phyloP scores from a whole-genome alignment of 2,113 vertebrate genomes.

The Albula glossodonta region DNA sequence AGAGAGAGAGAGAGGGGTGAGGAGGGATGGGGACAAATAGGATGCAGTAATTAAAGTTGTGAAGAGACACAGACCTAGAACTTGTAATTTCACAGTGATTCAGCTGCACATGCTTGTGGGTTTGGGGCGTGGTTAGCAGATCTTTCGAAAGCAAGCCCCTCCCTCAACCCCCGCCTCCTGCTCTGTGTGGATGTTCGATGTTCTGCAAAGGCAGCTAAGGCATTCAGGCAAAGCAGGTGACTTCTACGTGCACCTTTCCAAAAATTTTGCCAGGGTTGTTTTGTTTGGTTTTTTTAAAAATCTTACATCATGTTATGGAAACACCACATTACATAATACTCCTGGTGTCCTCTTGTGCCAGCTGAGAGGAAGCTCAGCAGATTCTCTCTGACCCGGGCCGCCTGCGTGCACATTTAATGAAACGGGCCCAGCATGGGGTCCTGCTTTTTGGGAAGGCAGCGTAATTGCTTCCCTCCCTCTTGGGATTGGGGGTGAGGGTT shows the following conservation, averaged over 20 bases:
- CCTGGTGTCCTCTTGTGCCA: neutral
- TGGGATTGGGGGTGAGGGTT: neutral
- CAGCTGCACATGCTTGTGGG: no score
- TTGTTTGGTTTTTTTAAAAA: neutral
- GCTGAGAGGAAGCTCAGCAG: neutral
- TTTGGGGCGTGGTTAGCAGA: no score
- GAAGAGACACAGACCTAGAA: neutral
- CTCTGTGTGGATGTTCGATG: no score
- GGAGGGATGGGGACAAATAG: no score
- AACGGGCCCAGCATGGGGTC: neutral
- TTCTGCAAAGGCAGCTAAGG: no score
- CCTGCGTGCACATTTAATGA: neutral
- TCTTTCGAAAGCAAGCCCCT: neutral
- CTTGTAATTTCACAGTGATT: neutral
- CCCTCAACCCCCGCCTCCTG: no score
- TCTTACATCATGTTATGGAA: neutral
- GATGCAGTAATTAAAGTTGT: neutral
- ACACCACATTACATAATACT: neutral
- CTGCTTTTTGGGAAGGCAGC: neutral
- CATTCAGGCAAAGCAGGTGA: no score
- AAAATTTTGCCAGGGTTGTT: neutral
- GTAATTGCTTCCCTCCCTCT: neutral
- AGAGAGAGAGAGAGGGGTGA: neutral
- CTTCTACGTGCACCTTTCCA: neutral
- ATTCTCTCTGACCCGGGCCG: neutral